Base-by-base conservation (phyloP, 2,113 vertebrate genomes). In the Baryphthengus martii region DNA sequence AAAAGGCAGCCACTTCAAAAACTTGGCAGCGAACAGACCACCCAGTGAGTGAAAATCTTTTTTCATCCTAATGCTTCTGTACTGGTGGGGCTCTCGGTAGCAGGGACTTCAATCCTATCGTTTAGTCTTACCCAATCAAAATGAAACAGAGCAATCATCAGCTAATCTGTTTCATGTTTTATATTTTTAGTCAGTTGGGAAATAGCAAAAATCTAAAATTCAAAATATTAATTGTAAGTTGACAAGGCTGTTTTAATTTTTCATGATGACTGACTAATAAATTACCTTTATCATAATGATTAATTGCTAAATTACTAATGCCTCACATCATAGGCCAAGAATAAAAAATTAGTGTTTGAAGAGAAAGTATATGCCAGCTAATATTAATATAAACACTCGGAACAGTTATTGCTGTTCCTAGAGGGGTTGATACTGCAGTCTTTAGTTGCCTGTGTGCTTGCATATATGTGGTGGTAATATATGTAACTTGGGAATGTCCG, bases 1-100 rank as follows among this genome's bases (percentile, higher is more conserved):
- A 98, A 99, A 99, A 98, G 99, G 99, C 97, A 99, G 99, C 98
- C 99, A 99, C 97, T 99, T 99, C 98, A 99, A 99, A 98, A 99
- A 99, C 97, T 97, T 99, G 97, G 98, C 99, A 95, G 99, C 99
- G 75, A 99, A 99, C 98, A 99, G 99, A 98, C 99, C 99, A 98
- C 99, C 99, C 98, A 99, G 99, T 99, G 99, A 99, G 99, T 99
- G 98, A 94, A 96, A 98, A 95, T 95, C 89, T 96, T 88, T 82
- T 90, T 92, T 93, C 91, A 94, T 97, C 92, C 90, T 97, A 89
- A 90, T 97, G 88, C 94, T 97, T 97, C 94, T 96, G 89, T 81
- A 92, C 91, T 97, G 96, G 85, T 33, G 80, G 88, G 94, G 89
- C 71, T 95, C 84, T 83, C 5, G 1, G 88, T 84, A 78, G 94